These are phyloP conservation scores for Anthonomus grandis DNA, from an alignment of 1,140 invertebrate genomes.

Conservation along the genomic window DNA sequence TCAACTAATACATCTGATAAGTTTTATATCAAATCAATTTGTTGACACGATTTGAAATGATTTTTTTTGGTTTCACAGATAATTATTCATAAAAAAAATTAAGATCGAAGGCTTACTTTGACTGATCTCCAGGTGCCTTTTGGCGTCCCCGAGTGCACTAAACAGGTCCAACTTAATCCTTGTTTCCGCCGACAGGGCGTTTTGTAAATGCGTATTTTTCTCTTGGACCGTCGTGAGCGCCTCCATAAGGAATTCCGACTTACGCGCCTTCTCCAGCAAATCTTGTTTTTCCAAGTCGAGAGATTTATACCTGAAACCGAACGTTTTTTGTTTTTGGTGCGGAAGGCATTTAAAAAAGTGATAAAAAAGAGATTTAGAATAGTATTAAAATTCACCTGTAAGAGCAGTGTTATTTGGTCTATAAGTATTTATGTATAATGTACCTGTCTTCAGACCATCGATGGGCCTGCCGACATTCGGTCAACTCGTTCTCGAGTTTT, in stretches of 20 bases:
- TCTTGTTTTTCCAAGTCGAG: slow-evolving; percentile 42
- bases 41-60: too few species aligned
- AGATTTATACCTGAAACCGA: slow-evolving; percentile 38
- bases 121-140: slow-evolving; percentile 87
- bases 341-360: not conserved
- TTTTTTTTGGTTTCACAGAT: too few species aligned
- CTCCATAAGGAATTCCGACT: slow-evolving; percentile 75
- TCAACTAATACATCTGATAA: too few species aligned
- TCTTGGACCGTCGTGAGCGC: slow-evolving; percentile 82
- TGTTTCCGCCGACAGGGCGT: slow-evolving; percentile 91
- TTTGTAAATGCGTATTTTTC: slow-evolving; percentile 85
- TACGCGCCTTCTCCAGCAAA: slow-evolving; percentile 64
- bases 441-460: slow-evolving; percentile 67
- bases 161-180: slow-evolving; percentile 94
- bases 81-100: not conserved
- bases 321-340: too few species aligned
- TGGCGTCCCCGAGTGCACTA: slow-evolving; percentile 91
- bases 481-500: slow-evolving; percentile 76
- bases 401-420: too few species aligned
- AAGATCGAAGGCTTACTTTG: slow-evolving; percentile 85
- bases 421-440: too few species aligned
- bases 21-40: too few species aligned
- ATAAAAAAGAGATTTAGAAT: not conserved
- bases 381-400: too few species aligned
- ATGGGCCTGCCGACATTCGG: slow-evolving; percentile 70